A percentile compares a stretch with the other conserved stretches of the same genome.
These are phyloP conservation scores for Ochropleura leucogaster DNA, from an alignment of 2,888 invertebrate genomes.

Conservation along the genomic window DNA sequence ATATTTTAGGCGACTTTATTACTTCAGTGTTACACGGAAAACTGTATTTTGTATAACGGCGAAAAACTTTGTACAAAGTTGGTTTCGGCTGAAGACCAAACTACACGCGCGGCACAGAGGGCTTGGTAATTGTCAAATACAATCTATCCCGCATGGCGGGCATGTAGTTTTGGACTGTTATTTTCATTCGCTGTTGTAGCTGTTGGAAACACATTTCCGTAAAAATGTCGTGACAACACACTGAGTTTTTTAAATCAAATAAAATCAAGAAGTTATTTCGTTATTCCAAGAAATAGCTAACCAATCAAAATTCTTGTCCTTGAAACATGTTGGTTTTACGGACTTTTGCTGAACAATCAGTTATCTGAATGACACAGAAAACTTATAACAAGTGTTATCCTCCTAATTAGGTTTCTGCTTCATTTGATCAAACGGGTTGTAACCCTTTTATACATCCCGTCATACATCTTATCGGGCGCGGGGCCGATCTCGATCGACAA, in stretches of 20 bases:
- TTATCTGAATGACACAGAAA: not conserved
- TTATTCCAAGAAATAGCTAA: too few species aligned
- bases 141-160: not conserved
- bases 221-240: not conserved
- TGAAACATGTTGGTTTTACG: not conserved
- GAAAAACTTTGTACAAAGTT: not conserved
- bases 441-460: too few species aligned
- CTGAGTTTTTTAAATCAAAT: too few species aligned
- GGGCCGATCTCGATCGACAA: too few species aligned
- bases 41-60: not conserved
- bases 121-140: not conserved
- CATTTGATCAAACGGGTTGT: too few species aligned
- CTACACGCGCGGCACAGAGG: not conserved
- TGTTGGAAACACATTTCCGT: not conserved
- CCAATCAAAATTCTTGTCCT: too few species aligned
- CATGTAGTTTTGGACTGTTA: not conserved
- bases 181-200: not conserved
- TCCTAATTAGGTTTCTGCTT: too few species aligned
- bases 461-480: too few species aligned
- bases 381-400: too few species aligned
- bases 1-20: not conserved
- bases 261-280: too few species aligned
- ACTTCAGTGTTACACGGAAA: not conserved
- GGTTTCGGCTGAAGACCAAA: not conserved
- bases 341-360: not conserved